Base-by-base conservation (phyloP, 1,140 invertebrate species). In the Drepana arcuata region DNA sequence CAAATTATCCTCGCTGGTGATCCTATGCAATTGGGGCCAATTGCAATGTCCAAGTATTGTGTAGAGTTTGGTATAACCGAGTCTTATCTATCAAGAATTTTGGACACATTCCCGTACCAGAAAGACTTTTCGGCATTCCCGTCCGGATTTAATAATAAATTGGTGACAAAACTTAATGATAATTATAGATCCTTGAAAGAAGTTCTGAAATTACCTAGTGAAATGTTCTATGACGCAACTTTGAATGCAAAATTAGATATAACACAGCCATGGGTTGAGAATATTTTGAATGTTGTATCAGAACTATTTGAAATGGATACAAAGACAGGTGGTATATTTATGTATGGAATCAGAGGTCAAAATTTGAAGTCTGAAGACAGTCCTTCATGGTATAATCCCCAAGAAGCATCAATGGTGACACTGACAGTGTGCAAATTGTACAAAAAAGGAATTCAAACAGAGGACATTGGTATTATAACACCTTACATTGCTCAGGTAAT, bases 391-490 rank as follows among this genome's bases (percentile, higher is more conserved):
- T 97, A 90, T 52, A 99, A 99, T 86, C 88, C 88, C 0, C 84
- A 89, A 31, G 96, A 99, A 85, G 92, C 91, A 0, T 85, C 89
- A 1, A 89, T 91, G 83, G 86, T 93, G 4, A 66, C 84, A 7
- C 58, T 87, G 14, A 85, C 86, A 48, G 70, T 88, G 7, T 78
- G 87, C 24, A 83, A 84, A 31, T 61, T 95, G 0, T 92, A 89
- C 63, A 87, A 88, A 29, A 73, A 81, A 27, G 87, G 90, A 15
- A 44, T 96, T 6, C 63, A 48, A 2, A 70, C 87, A 29, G 79
- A 89, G 31, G 90, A 96, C 60, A 92, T 98, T 66, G 96, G 96
- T 2, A 91, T 99, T 42, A 94, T 99, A 34, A 93, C 95, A 3
- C 96, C 96, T 0, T 99, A 99, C 74, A 79, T 90, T 39, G 94